Conservation (phyloP, 2,888 invertebrate species). For the Eristalis tenax region DNA sequence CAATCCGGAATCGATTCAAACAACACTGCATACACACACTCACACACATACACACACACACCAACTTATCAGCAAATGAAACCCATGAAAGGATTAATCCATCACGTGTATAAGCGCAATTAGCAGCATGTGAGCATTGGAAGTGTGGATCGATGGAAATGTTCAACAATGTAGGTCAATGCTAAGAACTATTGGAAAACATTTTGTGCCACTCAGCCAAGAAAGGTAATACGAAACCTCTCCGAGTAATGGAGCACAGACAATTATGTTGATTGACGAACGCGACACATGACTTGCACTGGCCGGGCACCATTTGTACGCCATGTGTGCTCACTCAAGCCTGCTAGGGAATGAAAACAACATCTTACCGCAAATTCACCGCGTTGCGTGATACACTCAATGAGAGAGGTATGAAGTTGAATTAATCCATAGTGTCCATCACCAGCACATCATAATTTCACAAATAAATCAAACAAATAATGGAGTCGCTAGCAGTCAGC, state of each 20-base stretch:
- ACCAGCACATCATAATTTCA: constrained; percentile 46
- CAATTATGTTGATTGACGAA: not conserved
- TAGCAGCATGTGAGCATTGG: not conserved
- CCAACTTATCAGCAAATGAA: not conserved
- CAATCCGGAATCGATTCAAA: too few relatives aligned
- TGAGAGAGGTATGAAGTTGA: not conserved
- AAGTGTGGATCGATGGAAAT: constrained; percentile 9
- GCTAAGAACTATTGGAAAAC: constrained; percentile 35
- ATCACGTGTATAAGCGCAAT: constrained; percentile 44
- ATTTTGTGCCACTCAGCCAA: not conserved
- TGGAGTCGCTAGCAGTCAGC: constrained; percentile 31
- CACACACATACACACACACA: too few relatives aligned
- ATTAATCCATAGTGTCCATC: constrained; percentile 51
- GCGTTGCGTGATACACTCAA: not conserved
- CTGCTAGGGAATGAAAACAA: too few relatives aligned
- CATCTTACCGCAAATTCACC: too few relatives aligned
- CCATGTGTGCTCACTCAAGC: too few relatives aligned
- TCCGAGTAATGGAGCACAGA: too few relatives aligned
- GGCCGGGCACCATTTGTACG: not conserved
- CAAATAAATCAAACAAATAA: constrained; percentile 32
- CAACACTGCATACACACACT: too few relatives aligned
- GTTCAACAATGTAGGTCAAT: constrained; percentile 46
- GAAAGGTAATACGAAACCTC: not conserved
- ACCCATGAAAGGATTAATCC: not conserved
- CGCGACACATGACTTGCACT: too few relatives aligned